A percentile compares a stretch with the other conserved stretches of the same genome.
phyloP scores from a whole-genome alignment of 2,888 invertebrate species.

The Acrobasis consociella region DNA sequence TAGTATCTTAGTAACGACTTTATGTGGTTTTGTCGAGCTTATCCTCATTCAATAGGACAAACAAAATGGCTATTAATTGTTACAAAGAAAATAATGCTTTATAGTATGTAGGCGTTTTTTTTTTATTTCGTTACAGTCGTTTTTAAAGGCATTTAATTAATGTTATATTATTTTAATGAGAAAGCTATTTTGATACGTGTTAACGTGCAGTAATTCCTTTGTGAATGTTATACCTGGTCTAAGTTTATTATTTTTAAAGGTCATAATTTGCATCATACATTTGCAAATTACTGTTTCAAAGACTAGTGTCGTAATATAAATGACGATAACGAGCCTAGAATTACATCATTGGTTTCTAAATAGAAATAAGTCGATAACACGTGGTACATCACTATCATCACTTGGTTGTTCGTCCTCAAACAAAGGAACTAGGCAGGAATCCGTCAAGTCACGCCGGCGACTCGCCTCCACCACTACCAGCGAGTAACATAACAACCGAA shows the following conservation, averaged over 20 bases:
- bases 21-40: constrained; percentile 44
- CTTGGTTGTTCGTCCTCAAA: constrained; percentile 56
- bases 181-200: neutral
- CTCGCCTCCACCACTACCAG: constrained; percentile 40
- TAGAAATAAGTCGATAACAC: constrained; percentile 39
- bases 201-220: neutral
- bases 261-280: neutral
- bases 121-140: neutral
- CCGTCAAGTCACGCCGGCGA: constrained; percentile 71
- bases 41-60: constrained; percentile 21
- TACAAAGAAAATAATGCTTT: constrained; percentile 14
- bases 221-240: neutral
- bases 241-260: neutral
- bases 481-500: constrained; percentile 57
- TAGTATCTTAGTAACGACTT: constrained; percentile 44
- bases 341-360: constrained; percentile 6
- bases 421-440: constrained; percentile 69
- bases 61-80: constrained; percentile 15
- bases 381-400: constrained; percentile 48
- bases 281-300: neutral
- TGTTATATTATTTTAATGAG: neutral
- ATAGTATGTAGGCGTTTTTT: neutral
- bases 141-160: constrained; percentile 1
- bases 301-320: neutral
- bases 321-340: neutral